Conservation (phyloP, 2,113 vertebrate genomes). For the Laterallus jamaicensis region DNA sequence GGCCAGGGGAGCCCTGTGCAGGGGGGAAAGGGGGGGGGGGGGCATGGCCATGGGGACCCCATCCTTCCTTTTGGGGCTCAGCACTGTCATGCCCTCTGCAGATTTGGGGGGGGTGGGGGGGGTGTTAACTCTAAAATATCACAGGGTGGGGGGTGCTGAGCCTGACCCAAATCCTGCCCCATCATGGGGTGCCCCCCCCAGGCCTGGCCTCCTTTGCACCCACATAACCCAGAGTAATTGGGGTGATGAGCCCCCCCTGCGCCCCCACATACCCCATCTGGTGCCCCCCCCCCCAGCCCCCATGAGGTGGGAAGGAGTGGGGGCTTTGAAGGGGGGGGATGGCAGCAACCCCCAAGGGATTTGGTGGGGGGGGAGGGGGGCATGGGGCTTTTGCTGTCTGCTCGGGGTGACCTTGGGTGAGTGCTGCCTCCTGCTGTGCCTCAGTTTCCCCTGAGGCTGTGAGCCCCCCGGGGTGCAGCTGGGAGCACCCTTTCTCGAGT, state of each 20-base stretch:
- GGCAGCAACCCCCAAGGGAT: neutral
- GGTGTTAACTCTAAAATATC: too few relatives aligned
- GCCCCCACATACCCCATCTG: neutral
- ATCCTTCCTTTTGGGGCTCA: too few relatives aligned
- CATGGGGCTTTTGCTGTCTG: neutral
- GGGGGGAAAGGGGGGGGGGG: too few relatives aligned
- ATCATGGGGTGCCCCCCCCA: too few relatives aligned
- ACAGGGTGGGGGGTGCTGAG: too few relatives aligned
- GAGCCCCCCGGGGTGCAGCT: neutral
- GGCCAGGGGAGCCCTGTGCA: too few relatives aligned
- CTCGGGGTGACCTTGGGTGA: slow-evolving; percentile 44
- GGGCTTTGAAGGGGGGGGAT: neutral
- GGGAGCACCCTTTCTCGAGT: too few relatives aligned
- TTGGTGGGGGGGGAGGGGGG: neutral
- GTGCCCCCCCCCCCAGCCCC: too few relatives aligned
- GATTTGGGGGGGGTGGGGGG: too few relatives aligned
- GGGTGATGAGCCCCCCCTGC: neutral
- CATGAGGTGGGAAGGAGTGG: neutral
- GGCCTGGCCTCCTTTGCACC: neutral
- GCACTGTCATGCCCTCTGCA: too few relatives aligned
- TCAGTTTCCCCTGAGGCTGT: neutral
- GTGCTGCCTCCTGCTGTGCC: neutral
- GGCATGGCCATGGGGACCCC: too few relatives aligned
- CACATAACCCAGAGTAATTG: neutral
- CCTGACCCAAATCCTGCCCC: too few relatives aligned